phyloP scores from a whole-genome alignment of 2,113 vertebrate species.

The Perognathus longimembris region DNA sequence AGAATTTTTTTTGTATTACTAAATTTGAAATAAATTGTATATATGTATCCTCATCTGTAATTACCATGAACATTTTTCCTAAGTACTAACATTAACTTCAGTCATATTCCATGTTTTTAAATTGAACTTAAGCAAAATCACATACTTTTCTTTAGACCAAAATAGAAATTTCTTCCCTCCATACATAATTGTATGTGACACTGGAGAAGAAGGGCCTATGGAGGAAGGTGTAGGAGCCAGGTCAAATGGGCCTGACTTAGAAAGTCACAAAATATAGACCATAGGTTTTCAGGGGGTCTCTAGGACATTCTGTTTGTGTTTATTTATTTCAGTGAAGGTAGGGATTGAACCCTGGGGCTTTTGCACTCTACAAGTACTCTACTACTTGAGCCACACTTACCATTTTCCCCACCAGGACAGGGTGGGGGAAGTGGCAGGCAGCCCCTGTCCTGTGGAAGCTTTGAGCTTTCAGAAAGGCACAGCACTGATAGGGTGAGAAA shows the following conservation, averaged over 20 bases:
- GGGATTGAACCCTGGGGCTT: no score
- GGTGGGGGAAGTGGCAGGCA: background rate
- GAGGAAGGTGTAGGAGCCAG: background rate
- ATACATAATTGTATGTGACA: constrained; percentile 55
- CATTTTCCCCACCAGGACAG: background rate
- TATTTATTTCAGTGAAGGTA: background rate
- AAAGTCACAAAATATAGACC: background rate
- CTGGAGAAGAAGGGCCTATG: no score
- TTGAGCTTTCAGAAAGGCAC: background rate
- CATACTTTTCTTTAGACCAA: constrained; percentile 64
- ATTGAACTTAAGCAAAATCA: constrained; percentile 75
- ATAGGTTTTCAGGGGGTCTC: background rate
- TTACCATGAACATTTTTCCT: constrained; percentile 75
- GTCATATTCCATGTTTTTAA: constrained; percentile 79
- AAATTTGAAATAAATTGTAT: constrained; percentile 79
- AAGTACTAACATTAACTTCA: constrained; percentile 79
- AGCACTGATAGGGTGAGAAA: background rate
- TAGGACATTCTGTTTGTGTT: background rate
- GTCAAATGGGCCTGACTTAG: background rate
- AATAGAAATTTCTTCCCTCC: constrained; percentile 69
- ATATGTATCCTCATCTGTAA: constrained; percentile 73
- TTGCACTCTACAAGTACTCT: no score
- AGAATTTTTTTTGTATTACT: constrained; percentile 79
- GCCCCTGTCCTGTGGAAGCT: background rate
- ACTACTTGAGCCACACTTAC: no score